Percentiles rank a stretch among this genome's conserved stretches.
Evolutionary conservation across 2,113 vertebrate species (phyloP).

Genomic region (Nettapus auritus): DNA sequence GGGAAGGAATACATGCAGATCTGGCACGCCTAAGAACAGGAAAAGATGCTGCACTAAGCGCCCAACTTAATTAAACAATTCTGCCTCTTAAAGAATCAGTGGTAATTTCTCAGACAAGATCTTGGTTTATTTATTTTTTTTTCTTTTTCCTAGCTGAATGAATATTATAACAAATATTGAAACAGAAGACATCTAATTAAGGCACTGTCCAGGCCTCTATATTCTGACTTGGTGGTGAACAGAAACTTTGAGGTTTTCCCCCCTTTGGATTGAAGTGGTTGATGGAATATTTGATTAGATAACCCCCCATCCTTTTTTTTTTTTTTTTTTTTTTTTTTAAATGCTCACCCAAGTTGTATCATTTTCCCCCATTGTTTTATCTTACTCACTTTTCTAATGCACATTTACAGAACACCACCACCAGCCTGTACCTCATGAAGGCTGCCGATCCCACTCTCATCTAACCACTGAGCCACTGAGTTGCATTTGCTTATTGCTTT

Average conservation of each 20-base stretch:
- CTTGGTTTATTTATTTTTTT: background rate
- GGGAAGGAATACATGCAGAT: background rate
- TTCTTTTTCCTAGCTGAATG: background rate
- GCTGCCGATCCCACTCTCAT: background rate
- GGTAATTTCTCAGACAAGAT: background rate
- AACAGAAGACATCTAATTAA: background rate
- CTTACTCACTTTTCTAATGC: background rate
- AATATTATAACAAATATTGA: background rate
- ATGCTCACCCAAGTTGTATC: background rate
- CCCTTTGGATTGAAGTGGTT: background rate
- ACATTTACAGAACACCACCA: background rate
- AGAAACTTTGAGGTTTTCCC: background rate
- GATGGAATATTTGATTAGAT: background rate
- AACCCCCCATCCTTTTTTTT: background rate
- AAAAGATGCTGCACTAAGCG: background rate
- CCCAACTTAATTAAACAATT: background rate
- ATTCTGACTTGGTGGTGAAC: background rate
- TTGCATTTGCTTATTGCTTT: conserved; percentile 56
- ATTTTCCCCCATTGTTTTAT: background rate
- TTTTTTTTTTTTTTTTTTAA: background rate
- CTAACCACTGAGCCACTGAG: background rate
- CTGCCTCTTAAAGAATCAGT: background rate
- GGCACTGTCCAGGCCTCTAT: background rate
- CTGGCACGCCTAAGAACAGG: background rate
- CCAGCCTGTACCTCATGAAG: background rate